These are phyloP conservation scores for Fulmarus glacialis DNA, from an alignment of 2,113 vertebrate species.

Conservation along the genomic window DNA sequence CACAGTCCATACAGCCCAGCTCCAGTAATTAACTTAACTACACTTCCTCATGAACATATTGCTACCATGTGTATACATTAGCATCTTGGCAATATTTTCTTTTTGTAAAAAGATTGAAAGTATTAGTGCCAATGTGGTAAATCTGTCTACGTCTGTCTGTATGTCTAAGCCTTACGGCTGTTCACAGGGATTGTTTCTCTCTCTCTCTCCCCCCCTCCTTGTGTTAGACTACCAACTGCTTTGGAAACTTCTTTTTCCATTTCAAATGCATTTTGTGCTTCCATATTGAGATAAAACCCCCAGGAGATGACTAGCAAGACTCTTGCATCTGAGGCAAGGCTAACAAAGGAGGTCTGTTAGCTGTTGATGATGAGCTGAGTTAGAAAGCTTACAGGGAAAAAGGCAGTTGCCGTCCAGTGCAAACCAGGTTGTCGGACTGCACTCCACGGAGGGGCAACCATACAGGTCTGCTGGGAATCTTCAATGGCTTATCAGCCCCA, in stretches of 20 bases:
- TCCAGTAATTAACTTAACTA: conserved; percentile 55
- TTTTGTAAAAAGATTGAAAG: conserved; percentile 55
- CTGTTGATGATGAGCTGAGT: not conserved
- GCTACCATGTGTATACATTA: conserved; percentile 64
- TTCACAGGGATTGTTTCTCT: not conserved
- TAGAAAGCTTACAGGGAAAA: not conserved
- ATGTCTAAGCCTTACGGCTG: conserved; percentile 43
- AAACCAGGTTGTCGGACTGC: not conserved
- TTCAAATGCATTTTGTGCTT: conserved; percentile 28
- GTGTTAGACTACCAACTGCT: conserved; percentile 57
- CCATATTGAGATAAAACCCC: conserved; percentile 16
- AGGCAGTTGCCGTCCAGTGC: not conserved
- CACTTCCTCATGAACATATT: conserved; percentile 60
- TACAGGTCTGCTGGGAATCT: not conserved
- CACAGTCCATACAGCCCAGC: conserved; percentile 17
- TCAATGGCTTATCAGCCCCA: not conserved
- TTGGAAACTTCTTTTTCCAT: conserved; percentile 33
- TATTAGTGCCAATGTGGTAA: conserved; percentile 52
- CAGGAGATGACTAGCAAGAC: conserved; percentile 20
- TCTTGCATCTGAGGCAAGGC: conserved; percentile 5
- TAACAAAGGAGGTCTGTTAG: conserved; percentile 40
- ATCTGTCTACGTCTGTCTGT: conserved; percentile 59
- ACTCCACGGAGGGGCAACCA: not conserved
- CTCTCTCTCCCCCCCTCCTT: not conserved
- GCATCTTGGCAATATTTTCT: conserved; percentile 68